phyloP scores from a whole-genome alignment of 1,140 invertebrate species.

The Pentalonia nigronervosa region DNA sequence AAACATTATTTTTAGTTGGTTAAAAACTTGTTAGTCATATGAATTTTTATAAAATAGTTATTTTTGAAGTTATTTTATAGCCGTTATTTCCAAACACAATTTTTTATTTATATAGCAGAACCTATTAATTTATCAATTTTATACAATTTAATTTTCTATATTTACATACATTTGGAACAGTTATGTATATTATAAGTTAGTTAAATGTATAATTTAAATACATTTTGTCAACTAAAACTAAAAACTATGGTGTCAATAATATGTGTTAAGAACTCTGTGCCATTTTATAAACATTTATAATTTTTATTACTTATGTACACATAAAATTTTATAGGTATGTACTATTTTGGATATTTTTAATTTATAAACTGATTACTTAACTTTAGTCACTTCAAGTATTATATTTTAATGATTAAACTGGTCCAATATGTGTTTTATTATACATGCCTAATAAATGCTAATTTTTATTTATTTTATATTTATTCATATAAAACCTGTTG shows the following conservation, averaged over 20 bases:
- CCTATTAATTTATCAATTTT: neutral
- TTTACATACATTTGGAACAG: neutral
- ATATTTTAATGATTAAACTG: neutral
- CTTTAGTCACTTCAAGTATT: neutral
- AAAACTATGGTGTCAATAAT: no score
- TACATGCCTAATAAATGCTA: neutral
- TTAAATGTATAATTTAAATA: neutral
- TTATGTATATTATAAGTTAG: neutral
- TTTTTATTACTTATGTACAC: neutral
- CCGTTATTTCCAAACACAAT: no score
- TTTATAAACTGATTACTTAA: neutral
- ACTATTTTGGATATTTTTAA: neutral
- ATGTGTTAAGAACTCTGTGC: no score
- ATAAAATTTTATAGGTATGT: neutral
- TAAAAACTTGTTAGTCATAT: no score
- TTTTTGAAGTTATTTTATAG: neutral
- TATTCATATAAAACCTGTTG: neutral
- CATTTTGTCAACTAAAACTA: no score
- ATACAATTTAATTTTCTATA: conserved; percentile 2
- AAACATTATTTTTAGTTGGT: neutral
- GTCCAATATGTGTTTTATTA: neutral
- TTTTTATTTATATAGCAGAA: neutral
- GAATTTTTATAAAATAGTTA: neutral
- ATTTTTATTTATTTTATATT: neutral
- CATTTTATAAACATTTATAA: neutral